Evolutionary conservation across 2,797 vertebrate genomes (phyloP), one percentile per base, ranked within the genome.

Genomic region (Poeciliopsis presidionis): DNA sequence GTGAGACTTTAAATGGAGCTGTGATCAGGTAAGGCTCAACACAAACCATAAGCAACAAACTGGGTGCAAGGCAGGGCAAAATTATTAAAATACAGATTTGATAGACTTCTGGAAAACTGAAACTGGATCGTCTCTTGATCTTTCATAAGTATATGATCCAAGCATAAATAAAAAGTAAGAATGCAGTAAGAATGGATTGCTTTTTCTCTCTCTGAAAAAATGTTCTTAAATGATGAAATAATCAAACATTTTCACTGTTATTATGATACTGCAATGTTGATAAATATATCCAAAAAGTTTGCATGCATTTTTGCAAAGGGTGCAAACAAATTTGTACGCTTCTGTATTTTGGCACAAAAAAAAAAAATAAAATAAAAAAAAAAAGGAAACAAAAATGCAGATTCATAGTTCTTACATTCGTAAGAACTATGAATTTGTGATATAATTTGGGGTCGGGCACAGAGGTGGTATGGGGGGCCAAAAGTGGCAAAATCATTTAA

Each of bases 311-410:
- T 16, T 70, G 43, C 13, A 45, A 71, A 14, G 6, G 41, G n/a
- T 71, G 36, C 63, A 67, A 67, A 67, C 63, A 41, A 41, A 67
- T 22, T 41, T 41, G 72, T 25, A 87, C 70, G 69, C 67, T 57
- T 72, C 55, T 49, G 45, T 55, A 51, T 82, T 86, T 86, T 84
- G 87, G 81, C 87, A 86, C 87, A 39, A 41, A 36, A 77, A 78
- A 80, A 80, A 41, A 77, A 84, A 46, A 75, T 0, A 77, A 84
- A 45, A 77, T 0, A 77, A 84, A 45, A 77, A 79, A 80, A 41
- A 77, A 84, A 46, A 75, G 79, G 9, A 77, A 53, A 41, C 28
- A 39, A 79, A 79, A 74, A 84, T 69, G 51, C 30, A 57, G 73
- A 74, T 49, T 74, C 6, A 74, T 72, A 51, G 76, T 80, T 61